These are phyloP conservation scores for Dromiciops gliroides DNA, from an alignment of 2,113 vertebrate genomes.

Conservation along the genomic window DNA sequence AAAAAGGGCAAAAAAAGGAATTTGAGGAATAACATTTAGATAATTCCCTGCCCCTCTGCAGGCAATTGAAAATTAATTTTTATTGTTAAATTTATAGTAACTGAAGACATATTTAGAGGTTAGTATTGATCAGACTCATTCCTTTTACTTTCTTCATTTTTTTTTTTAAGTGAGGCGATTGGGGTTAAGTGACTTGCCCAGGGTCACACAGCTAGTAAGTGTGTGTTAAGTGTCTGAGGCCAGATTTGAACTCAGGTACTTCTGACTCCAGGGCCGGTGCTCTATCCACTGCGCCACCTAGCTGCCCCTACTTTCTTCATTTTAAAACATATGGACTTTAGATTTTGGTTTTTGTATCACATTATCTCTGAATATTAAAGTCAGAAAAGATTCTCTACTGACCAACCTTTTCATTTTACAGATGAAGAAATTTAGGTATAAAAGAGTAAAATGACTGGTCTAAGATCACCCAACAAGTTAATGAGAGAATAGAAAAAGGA, in stretches of 20 bases:
- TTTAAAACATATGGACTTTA: not conserved
- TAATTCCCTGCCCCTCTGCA: not conserved
- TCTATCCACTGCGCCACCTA: too few species aligned
- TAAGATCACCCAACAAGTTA: not conserved
- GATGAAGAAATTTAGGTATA: not conserved
- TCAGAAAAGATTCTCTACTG: not conserved
- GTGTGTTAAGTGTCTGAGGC: too few species aligned
- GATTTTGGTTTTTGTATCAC: not conserved
- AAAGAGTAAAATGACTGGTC: not conserved
- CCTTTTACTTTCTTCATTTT: not conserved
- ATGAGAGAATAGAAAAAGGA: not conserved
- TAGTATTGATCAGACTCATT: not conserved
- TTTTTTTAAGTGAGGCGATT: too few species aligned
- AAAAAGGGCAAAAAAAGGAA: not conserved
- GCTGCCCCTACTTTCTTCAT: not conserved
- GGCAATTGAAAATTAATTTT: not conserved
- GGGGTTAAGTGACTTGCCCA: too few species aligned
- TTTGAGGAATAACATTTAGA: not conserved
- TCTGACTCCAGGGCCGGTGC: too few species aligned
- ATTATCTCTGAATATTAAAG: not conserved
- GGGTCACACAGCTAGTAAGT: too few species aligned
- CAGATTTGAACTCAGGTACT: too few species aligned
- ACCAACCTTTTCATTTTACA: not conserved
- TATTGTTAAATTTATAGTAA: not conserved
- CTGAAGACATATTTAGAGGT: not conserved